A percentile compares a stretch with the other conserved stretches of the same genome.
These are phyloP conservation scores for Fopius arisanus DNA, from an alignment of 1,140 invertebrate genomes.

Conservation along the genomic window DNA sequence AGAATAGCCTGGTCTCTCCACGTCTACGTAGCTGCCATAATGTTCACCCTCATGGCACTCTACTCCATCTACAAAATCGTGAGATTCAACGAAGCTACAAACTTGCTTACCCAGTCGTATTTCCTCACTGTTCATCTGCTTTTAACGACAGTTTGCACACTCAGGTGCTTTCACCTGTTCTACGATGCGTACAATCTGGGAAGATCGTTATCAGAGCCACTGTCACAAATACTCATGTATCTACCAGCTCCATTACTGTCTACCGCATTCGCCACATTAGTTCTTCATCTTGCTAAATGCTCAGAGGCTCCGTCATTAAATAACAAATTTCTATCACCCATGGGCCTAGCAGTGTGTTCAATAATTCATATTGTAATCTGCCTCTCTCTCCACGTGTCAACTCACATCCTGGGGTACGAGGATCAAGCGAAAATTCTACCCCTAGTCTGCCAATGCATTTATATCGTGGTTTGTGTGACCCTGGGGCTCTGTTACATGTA, in stretches of 20 bases:
- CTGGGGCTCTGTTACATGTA: conserved; percentile 86
- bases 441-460: conserved; percentile 82
- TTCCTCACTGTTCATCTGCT: conserved; percentile 85
- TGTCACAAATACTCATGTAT: conserved; percentile 83
- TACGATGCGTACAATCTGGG: conserved; percentile 90
- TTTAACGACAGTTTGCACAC: conserved; percentile 79
- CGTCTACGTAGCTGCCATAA: conserved; percentile 82
- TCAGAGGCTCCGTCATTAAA: conserved; percentile 64
- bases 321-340: conserved; percentile 74
- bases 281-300: conserved; percentile 82
- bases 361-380: conserved; percentile 79
- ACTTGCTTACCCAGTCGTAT: conserved; percentile 81
- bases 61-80: conserved; percentile 85
- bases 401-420: conserved; percentile 62
- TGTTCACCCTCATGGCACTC: conserved; percentile 82
- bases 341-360: conserved; percentile 77
- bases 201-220: conserved; percentile 76
- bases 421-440: conserved; percentile 70
- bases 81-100: conserved; percentile 80
- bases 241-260: conserved; percentile 84
- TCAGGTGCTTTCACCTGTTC: conserved; percentile 85
- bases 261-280: conserved; percentile 84
- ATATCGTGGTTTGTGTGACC: conserved; percentile 79
- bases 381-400: conserved; percentile 79
- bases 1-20: conserved; percentile 88